These are phyloP conservation scores for Drosophila melanosoma DNA, from an alignment of 2,888 invertebrate genomes.

Conservation along the genomic window DNA sequence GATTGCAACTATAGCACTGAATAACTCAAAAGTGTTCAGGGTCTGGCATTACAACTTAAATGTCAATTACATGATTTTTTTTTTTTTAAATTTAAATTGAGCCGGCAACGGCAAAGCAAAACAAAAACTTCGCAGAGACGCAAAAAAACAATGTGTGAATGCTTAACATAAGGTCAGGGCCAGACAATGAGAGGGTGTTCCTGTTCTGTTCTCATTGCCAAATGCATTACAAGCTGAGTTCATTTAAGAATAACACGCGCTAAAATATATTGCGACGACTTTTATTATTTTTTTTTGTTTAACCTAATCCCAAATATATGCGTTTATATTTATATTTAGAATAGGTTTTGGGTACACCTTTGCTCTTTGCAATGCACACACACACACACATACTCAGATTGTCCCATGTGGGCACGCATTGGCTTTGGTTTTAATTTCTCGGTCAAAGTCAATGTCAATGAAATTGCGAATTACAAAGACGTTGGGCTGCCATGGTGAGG, in stretches of 20 bases:
- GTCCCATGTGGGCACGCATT: slow-evolving; percentile 41
- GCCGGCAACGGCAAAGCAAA: neutral
- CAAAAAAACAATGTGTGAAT: neutral
- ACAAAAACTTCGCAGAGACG: neutral
- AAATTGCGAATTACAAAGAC: slow-evolving; percentile 62
- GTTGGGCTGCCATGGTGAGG: slow-evolving; percentile 34
- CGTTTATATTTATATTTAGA: slow-evolving; percentile 1
- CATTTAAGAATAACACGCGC: slow-evolving; percentile 10
- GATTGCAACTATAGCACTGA: neutral
- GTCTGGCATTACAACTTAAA: slow-evolving; percentile 2
- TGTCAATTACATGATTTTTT: neutral
- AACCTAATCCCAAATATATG: slow-evolving; percentile 2
- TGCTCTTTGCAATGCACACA: neutral
- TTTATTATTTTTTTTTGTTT: slow-evolving; percentile 1
- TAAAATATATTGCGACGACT: neutral
- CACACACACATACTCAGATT: neutral
- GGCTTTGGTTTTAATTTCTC: slow-evolving; percentile 71
- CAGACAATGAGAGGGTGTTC: neutral
- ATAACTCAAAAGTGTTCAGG: neutral
- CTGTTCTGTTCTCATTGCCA: slow-evolving; percentile 22
- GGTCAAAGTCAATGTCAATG: slow-evolving; percentile 83
- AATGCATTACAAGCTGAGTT: slow-evolving; percentile 9
- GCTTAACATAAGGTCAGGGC: neutral
- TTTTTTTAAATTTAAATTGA: neutral
- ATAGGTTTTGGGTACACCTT: slow-evolving; percentile 1